Conservation (phyloP, 2,888 invertebrate species). For the Phortica magna region DNA sequence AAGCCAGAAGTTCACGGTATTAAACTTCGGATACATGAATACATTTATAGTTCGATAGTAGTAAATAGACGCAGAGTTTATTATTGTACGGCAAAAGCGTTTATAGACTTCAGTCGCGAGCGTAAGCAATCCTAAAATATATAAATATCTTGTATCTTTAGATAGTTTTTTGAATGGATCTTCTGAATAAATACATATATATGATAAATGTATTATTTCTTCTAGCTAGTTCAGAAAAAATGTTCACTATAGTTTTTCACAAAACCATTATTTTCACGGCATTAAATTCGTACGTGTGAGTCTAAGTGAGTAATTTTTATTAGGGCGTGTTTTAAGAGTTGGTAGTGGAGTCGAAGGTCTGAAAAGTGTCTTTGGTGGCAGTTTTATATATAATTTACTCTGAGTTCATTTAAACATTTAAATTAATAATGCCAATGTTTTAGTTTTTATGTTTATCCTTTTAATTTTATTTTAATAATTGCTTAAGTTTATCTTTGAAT, state of each 20-base stretch:
- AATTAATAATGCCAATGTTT: background rate
- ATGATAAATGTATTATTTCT: conserved; percentile 10
- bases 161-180: background rate
- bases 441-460: background rate
- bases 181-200: conserved; percentile 18
- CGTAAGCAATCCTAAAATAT: conserved; percentile 16
- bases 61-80: background rate
- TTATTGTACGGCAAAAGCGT: conserved; percentile 36
- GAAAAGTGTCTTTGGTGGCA: conserved; percentile 42
- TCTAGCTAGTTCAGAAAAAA: background rate
- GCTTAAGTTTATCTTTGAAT: background rate
- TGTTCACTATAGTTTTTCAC: background rate
- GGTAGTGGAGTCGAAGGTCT: conserved; percentile 40
- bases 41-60: background rate
- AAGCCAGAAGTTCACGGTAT: background rate
- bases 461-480: background rate
- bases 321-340: background rate
- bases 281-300: conserved; percentile 68
- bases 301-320: conserved; percentile 21
- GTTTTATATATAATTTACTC: conserved; percentile 48
- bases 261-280: conserved; percentile 66
- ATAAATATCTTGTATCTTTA: background rate
- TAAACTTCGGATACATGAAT: background rate
- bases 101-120: background rate
- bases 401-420: background rate